Evolutionary conservation across 1,140 invertebrate species (phyloP), one percentile per base, ranked within the genome.

Genomic region (Conus ventricosus): DNA sequence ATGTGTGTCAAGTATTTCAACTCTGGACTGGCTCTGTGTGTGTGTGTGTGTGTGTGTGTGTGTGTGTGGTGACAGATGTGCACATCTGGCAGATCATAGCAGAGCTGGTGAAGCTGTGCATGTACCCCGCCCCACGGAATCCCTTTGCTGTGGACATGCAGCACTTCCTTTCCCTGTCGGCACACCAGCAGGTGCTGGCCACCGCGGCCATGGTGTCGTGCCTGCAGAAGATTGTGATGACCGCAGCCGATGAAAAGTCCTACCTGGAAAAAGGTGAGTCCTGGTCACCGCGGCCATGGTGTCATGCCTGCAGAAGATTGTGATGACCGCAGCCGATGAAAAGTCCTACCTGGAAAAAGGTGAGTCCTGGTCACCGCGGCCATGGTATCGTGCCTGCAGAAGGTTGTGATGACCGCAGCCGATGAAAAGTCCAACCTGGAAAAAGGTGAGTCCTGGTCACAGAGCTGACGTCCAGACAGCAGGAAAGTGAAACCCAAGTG

Each of bases 91-190:
- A 94, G 63, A 89, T 94, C 6, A 88, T 94, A 13, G 89, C 92
- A 57, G 94, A 94, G 83, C 76, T 94, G 11, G 91, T 94, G 20
- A 93, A 92, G 78, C 90, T 94, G 67, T 92, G 93, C 85, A 93
- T 92, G n/a, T 93, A 92, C 84, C 94, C 94, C 54, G 89, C 92
- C 25, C 94, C 94, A 10, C 86, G 90, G 17, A 94, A 94, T 80
- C 94, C 94, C 23, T 94, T 93, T 89, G 93, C 91, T 63, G 88
- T 94, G 63, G 94, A 94, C 84, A 91, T 92, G 87, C 89, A 93
- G n/a, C 93, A 92, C 85, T 93, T 94, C 75, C 84, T 88, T 13
- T 85, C 87, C 13, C 88, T 94, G n/a, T 87, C 92, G 4, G 82
- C 92, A 13, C 88, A 90, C 78, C 91, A 94, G 57, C 90, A 90